Evolutionary conservation across 2,113 vertebrate genomes (phyloP), one percentile per base, ranked within the genome.

Genomic region (Coturnix japonica): DNA sequence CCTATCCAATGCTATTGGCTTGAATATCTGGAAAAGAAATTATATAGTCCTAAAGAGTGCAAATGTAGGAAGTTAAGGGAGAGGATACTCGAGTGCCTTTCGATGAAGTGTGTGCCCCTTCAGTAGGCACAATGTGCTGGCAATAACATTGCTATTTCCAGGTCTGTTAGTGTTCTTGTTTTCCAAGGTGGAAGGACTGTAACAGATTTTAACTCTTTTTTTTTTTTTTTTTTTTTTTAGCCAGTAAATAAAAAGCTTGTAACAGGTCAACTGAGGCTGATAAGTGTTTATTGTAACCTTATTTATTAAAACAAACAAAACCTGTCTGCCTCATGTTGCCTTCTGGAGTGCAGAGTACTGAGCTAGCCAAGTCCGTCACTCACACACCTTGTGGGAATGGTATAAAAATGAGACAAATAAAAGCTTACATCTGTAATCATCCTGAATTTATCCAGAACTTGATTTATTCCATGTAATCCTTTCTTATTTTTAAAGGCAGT

Each of bases 1-100:
- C 80, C 44, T 47, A 23, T 53, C 71, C 63, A 22, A 0, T 73
- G 7, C 37, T 37, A 37, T 37, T 37, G 90, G 80, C 71, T 15
- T 26, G 44, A 83, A 78, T 97, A 90, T 88, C 84, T 95, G 96
- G 93, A 91, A 93, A 94, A 44, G 75, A 89, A 90, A 91, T 88
- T 86, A 7, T 12, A 12, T 6, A 21, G n/a, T 37, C 41, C 71
- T 63, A 49, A 89, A 95, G 73, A 37, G 30, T 66, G 74, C 43
- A 90, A 87, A 54, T 44, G 2, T 28, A 71, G 54, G 54, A 85
- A 39, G 41, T 64, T 80, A 71, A 71, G 26, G 60, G 67, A 28
- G 31, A 57, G 8, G 35, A 26, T 46, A 73, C 61, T 75, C 81
- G 49, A 44, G 54, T 23, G 13, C 61, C 43, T 59, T 85, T 25